Percentiles rank a stretch among this genome's conserved stretches.
phyloP scores from a whole-genome alignment of 2,888 invertebrate species.

The Epinotia bilunana region DNA sequence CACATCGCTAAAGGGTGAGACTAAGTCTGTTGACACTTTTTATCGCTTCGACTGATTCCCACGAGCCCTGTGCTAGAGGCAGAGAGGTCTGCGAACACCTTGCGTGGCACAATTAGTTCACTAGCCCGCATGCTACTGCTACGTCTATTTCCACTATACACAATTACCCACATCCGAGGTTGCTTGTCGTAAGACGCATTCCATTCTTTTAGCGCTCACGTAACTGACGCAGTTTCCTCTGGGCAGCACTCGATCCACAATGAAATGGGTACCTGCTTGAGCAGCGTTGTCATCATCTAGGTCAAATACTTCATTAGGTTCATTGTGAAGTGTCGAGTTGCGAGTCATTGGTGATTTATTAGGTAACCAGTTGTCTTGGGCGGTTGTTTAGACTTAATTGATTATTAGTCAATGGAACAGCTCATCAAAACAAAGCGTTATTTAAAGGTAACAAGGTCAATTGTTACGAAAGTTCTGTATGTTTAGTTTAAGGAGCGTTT shows the following conservation, averaged over 20 bases:
- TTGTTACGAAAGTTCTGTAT: neutral
- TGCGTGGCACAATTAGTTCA: conserved; percentile 61
- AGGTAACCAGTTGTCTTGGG: conserved; percentile 49
- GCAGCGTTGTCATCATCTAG: conserved; percentile 61
- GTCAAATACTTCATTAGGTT: conserved; percentile 59
- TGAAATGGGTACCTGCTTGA: conserved; percentile 45
- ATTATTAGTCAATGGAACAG: conserved; percentile 28
- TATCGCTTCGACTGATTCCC: conserved; percentile 63
- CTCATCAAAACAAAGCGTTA: conserved; percentile 28
- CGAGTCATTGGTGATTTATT: conserved; percentile 50
- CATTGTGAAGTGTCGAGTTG: conserved; percentile 51
- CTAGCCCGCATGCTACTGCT: conserved; percentile 56
- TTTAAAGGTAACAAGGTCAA: conserved; percentile 28
- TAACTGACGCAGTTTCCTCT: conserved; percentile 64
- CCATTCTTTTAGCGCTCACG: conserved; percentile 72
- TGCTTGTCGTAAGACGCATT: conserved; percentile 74
- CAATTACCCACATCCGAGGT: conserved; percentile 73
- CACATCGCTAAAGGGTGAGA: conserved; percentile 63
- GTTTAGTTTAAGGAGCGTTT: neutral
- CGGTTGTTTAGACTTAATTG: conserved; percentile 24
- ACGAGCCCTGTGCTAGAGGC: conserved; percentile 54
- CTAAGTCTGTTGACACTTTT: conserved; percentile 67
- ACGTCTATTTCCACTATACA: conserved; percentile 53
- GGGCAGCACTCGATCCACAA: conserved; percentile 51
- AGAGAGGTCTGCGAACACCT: conserved; percentile 70